phyloP scores from a whole-genome alignment of 2,797 vertebrate genomes.

The Onychomys leucogaster region DNA sequence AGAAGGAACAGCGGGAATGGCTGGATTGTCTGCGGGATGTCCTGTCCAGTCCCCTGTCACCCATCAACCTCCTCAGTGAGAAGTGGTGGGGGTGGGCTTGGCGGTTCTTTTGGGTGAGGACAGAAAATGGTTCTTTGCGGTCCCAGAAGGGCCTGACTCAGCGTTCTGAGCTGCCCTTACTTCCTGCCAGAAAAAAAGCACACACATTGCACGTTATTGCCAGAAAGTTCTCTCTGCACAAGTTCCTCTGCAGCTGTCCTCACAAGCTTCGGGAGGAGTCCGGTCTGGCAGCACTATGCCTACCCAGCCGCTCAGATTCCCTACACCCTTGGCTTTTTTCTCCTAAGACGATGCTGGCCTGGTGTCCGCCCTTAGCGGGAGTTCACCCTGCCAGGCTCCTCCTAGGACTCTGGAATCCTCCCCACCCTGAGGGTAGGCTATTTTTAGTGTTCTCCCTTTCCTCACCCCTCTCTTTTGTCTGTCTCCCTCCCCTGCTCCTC shows the following conservation, averaged over 20 bases:
- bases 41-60: conserved; percentile 89
- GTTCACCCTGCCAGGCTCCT: conserved; percentile 31
- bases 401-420: conserved; percentile 3
- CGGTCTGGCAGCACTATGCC: neutral
- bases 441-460: conserved; percentile 42
- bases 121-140: neutral
- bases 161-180: neutral
- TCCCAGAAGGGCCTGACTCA: neutral
- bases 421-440: conserved; percentile 26
- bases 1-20: conserved; percentile 94
- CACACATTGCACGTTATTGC: neutral
- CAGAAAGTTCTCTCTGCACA: neutral
- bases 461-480: neutral
- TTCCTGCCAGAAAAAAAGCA: conserved; percentile 33
- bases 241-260: neutral
- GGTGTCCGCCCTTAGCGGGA: conserved; percentile 47
- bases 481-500: neutral
- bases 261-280: neutral
- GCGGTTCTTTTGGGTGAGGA: neutral
- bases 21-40: conserved; percentile 90
- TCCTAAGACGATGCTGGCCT: conserved; percentile 63
- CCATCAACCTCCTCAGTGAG: conserved; percentile 89
- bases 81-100: neutral
- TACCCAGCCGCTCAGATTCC: neutral
- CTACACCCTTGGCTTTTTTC: neutral